Evolutionary conservation across 2,888 invertebrate species (phyloP), one percentile per base, ranked within the genome.

Genomic region (Crepidodera aurea): DNA sequence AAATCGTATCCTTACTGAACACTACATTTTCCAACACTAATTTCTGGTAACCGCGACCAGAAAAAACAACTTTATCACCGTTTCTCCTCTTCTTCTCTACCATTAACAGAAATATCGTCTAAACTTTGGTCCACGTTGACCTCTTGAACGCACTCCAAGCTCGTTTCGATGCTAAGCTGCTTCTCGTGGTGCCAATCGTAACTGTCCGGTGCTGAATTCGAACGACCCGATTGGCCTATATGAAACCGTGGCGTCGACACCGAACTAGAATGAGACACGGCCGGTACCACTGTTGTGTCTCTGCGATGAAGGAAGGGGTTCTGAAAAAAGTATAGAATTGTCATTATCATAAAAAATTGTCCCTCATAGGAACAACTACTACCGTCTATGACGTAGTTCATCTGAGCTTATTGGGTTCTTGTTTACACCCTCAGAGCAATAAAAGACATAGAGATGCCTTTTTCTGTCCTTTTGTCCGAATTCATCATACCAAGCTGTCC

Each of bases 181-280:
- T 74, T 70, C 18, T 76, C 76, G 19, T 73, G 69, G 3, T 71
- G 66, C 77, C 79, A 80, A 53, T 73, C 75, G 68, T 88, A 90
- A 13, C 88, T 86, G 39, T 88, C 89, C 0, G 92, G 92, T 8
- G 92, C 92, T 6, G 92, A 92, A 77, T 91, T 88, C 12, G 91
- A 91, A 50, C 91, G 84, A 1, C 90, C 90, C 32, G 87, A 77
- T 57, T 75, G 69, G 3, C 79, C 78, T 12, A 81, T 77, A 77
- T 72, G 82, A 72, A 71, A 79, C 25, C 81, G 81, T 22, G 76
- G 66, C 1, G 62, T 61, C 5, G 64, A 46, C 10, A 60, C 6
- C 70, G 76, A 44, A 65, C 69, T 37, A 53, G 65, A 57, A 66
- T 72, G 56, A 67, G 74, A 22, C 71, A 75, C 44, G 69, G 70